Percentiles rank a stretch among this genome's conserved stretches.
Conservation (phyloP, 2,113 vertebrate species). For the Cichladusa arquata region DNA sequence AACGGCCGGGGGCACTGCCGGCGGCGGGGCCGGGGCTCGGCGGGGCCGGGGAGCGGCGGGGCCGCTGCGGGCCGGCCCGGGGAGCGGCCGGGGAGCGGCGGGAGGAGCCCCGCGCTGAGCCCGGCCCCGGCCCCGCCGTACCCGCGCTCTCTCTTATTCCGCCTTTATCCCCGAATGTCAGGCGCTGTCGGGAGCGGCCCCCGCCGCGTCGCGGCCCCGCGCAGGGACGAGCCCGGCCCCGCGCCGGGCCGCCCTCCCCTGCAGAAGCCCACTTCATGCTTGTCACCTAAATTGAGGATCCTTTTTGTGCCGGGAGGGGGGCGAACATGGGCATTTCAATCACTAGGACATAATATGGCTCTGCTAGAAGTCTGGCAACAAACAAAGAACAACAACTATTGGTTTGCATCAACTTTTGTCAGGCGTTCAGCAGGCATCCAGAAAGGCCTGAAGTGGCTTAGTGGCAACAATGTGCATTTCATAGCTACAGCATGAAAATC, state of each 20-base stretch:
- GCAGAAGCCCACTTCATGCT: constrained; percentile 83
- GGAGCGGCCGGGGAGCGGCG: not conserved
- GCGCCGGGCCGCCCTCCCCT: constrained; percentile 43
- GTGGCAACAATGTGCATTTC: constrained; percentile 85
- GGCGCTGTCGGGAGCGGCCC: constrained; percentile 37
- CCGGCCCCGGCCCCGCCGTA: not conserved
- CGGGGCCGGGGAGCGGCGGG: no score
- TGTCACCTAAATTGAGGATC: constrained; percentile 84
- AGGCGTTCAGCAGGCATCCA: constrained; percentile 80
- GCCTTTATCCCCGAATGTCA: constrained; percentile 43
- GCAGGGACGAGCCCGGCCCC: constrained; percentile 29
- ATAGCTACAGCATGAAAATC: constrained; percentile 85
- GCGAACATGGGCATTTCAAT: constrained; percentile 84
- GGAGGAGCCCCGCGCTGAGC: not conserved
- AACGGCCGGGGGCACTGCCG: no score
- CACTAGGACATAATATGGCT: constrained; percentile 82
- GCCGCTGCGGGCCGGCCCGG: no score
- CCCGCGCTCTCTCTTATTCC: not conserved
- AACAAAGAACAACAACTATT: constrained; percentile 88
- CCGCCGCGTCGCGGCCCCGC: constrained; percentile 27
- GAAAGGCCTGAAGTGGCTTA: constrained; percentile 80
- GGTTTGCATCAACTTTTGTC: constrained; percentile 79
- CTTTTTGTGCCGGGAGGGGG: constrained; percentile 76
- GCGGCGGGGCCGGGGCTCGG: no score
- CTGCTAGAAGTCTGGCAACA: constrained; percentile 81